phyloP scores from a whole-genome alignment of 2,888 invertebrate species.

The Aleiodes leptofemur region DNA sequence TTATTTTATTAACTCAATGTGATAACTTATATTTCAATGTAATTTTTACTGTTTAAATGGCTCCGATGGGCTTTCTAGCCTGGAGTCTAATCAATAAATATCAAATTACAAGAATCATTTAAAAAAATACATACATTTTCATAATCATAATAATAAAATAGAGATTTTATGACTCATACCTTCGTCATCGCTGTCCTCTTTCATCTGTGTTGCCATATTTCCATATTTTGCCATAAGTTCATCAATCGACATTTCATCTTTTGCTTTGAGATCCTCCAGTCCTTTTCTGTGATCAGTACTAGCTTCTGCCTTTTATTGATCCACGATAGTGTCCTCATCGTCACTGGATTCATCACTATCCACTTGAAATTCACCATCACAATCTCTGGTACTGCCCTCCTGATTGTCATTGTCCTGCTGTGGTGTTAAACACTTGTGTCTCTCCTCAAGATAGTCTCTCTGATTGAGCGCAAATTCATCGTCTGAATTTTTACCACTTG shows the following conservation, averaged over 20 bases:
- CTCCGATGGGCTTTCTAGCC: no score
- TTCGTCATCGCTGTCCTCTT: conserved; percentile 74
- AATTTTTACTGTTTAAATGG: no score
- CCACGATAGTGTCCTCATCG: conserved; percentile 84
- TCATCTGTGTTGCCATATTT: conserved; percentile 71
- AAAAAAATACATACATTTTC: conserved; percentile 24
- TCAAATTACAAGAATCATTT: conserved; percentile 24
- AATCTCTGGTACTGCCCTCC: conserved; percentile 65
- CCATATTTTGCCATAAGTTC: conserved; percentile 87
- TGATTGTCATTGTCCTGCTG: conserved; percentile 59
- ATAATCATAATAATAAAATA: conserved; percentile 20
- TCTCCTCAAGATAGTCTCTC: conserved; percentile 84
- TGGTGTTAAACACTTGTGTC: conserved; percentile 78
- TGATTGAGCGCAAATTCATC: conserved; percentile 92
- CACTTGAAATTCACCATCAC: conserved; percentile 79
- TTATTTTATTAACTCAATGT: no score
- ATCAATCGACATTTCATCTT: conserved; percentile 88
- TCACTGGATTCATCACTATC: conserved; percentile 82
- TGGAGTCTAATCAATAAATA: no score
- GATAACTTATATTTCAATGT: no score
- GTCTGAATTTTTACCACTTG: conserved; percentile 71
- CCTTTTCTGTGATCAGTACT: conserved; percentile 81
- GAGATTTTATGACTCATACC: conserved; percentile 35
- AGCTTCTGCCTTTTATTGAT: conserved; percentile 81
- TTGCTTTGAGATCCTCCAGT: conserved; percentile 86